Percentiles rank a stretch among this genome's conserved stretches.
Conservation (phyloP, 2,888 invertebrate genomes). For the Macaria liturata region DNA sequence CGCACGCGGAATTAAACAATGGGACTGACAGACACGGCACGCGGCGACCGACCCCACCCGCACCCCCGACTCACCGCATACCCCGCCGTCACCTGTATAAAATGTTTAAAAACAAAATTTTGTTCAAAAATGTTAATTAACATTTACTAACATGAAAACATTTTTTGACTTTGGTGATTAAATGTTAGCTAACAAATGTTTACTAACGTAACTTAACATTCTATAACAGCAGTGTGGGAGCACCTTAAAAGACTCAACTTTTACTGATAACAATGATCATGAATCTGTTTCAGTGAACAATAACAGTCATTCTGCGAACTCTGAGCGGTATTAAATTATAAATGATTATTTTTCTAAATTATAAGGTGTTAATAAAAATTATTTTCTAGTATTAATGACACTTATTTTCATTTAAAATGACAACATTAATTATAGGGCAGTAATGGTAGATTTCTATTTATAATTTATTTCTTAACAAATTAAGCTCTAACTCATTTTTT, state of each 20-base stretch:
- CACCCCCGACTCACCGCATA: too few species aligned
- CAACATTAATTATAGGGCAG: not conserved
- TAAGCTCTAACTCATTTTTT: not conserved
- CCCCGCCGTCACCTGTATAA: too few species aligned
- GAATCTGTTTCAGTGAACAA: slow-evolving; percentile 1
- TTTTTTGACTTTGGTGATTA: too few species aligned
- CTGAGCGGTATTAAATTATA: not conserved
- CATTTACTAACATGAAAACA: too few species aligned
- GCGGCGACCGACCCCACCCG: too few species aligned
- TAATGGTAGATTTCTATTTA: not conserved
- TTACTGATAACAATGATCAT: slow-evolving; percentile 1
- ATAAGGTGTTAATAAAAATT: slow-evolving; percentile 1
- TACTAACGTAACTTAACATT: too few species aligned
- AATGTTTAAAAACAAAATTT: too few species aligned
- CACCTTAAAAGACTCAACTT: not conserved
- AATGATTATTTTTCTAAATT: not conserved
- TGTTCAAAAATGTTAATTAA: too few species aligned
- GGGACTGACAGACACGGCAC: too few species aligned
- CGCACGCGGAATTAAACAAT: too few species aligned
- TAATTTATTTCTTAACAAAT: not conserved
- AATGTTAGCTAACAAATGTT: too few species aligned
- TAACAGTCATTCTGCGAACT: not conserved
- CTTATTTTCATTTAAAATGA: not conserved
- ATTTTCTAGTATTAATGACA: slow-evolving; percentile 1
- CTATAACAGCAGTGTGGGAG: too few species aligned